Base-by-base conservation (phyloP, 2,888 invertebrate species). In the Polymixis flavicincta region DNA sequence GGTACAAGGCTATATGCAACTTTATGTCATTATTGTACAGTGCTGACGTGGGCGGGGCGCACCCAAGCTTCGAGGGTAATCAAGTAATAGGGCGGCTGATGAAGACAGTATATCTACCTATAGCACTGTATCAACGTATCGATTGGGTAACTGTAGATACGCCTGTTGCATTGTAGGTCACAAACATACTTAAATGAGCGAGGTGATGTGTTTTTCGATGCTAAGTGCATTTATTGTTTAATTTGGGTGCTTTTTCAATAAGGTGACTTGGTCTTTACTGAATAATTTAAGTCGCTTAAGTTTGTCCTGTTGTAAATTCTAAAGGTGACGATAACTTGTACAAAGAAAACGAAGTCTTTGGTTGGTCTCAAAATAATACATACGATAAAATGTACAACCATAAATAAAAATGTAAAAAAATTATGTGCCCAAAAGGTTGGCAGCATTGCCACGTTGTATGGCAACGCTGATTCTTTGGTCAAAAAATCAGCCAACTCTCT, bases 1-100 rank as follows among this genome's bases (percentile, higher is more conserved):
- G 2, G 11, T n/a, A 73, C 76, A 76, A 80, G 80, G 80, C 61
- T 64, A 52, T 59, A 65, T 82, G 82, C 79, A 82, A 74, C 74
- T 71, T 64, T 66, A 48, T 72, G 60, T 69, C 71, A 85, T 75
- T 76, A 83, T 71, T 48, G 19, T 84, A 42, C 66, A 64, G 75
- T 52, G 61, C 48, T 84, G 81, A 85, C 81, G 85, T 70, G 54
- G 74, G 65, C 74, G 61, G 81, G 86, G 86, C 54, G 86, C 69
- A 85, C 71, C 74, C 71, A 25, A 68, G 74, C 85, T 83, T 71
- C 76, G 81, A 64, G 75, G 76, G 83, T 83, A 87, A 87, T 87
- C 87, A 87, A 87, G 85, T 87, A 87, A 87, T 87, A 85, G 87
- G 71, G 61, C 57, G 83, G 71, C 74, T 87, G 83, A 87, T 85